These are phyloP conservation scores for Philopedon plagiatum DNA, from an alignment of 2,888 invertebrate species.

Conservation along the genomic window DNA sequence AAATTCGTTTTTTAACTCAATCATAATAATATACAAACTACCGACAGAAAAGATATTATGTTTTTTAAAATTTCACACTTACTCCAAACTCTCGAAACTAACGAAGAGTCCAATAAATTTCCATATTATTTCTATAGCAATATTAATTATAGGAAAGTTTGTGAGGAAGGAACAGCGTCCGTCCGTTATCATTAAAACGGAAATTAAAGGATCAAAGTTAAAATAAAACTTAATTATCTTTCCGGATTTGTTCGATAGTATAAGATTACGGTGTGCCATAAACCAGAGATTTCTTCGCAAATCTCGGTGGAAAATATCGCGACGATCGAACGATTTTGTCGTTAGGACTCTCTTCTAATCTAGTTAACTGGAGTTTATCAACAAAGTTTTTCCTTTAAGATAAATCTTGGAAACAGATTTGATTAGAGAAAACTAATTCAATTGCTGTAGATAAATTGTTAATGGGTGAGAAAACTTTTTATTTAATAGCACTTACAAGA, in stretches of 20 bases:
- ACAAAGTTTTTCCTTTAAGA: conserved; percentile 40
- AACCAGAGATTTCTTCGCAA: conserved; percentile 24
- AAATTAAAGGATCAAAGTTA: conserved; percentile 27
- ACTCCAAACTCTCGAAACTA: too few species aligned
- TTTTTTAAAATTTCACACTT: too few species aligned
- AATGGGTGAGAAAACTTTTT: conserved; percentile 28
- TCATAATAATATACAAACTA: too few species aligned
- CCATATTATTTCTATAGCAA: too few species aligned
- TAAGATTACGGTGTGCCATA: conserved; percentile 27
- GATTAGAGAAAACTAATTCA: conserved; percentile 42
- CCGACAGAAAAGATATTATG: too few species aligned
- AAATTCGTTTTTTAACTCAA: too few species aligned
- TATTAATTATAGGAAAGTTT: not conserved
- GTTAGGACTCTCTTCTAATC: conserved; percentile 34
- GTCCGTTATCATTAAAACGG: conserved; percentile 4
- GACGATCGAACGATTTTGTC: conserved; percentile 28
- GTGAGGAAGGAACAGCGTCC: not conserved
- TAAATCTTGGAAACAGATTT: conserved; percentile 37
- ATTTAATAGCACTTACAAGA: not conserved
- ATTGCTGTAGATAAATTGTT: conserved; percentile 36
- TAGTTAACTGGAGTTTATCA: conserved; percentile 45
- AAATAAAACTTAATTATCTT: conserved; percentile 29
- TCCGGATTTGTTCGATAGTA: conserved; percentile 20
- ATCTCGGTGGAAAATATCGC: conserved; percentile 31
- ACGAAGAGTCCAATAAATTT: too few species aligned